Conservation (phyloP, 2,797 vertebrate genomes). For the Enteromius paludinosus region DNA sequence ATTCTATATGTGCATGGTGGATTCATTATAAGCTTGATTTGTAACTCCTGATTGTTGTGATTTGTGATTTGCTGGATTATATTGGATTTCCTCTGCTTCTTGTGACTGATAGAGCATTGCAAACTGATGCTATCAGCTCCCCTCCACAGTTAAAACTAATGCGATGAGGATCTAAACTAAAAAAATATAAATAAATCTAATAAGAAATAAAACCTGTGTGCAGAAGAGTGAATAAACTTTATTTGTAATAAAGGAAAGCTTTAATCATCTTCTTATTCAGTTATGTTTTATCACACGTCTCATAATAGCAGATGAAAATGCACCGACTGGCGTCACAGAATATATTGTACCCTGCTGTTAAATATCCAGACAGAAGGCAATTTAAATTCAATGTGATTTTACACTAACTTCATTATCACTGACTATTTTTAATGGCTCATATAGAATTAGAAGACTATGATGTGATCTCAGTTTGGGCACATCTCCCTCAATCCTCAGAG, state of each 20-base stretch:
- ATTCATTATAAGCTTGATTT: neutral
- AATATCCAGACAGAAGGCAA: slow-evolving; percentile 30
- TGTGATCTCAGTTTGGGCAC: neutral
- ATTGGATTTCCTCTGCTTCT: neutral
- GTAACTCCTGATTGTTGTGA: neutral
- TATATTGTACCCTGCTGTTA: slow-evolving; percentile 37
- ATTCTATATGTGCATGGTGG: neutral
- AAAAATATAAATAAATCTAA: neutral
- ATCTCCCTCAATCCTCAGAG: neutral
- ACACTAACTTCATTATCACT: slow-evolving; percentile 53
- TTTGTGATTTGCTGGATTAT: neutral
- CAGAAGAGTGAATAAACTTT: neutral
- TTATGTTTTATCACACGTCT: slow-evolving; percentile 40
- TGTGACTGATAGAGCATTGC: neutral
- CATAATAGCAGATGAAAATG: slow-evolving; percentile 38
- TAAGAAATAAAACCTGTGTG: too few relatives aligned
- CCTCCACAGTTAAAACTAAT: neutral
- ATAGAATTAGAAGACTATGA: slow-evolving; percentile 20
- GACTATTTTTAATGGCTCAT: slow-evolving; percentile 46
- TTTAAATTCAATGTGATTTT: slow-evolving; percentile 54
- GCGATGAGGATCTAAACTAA: neutral
- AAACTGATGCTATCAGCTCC: neutral
- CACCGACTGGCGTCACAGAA: slow-evolving; percentile 23
- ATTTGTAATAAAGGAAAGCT: neutral
- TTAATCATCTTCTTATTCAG: slow-evolving; percentile 10